These are phyloP conservation scores for Spodoptera frugiperda DNA, from an alignment of 1,140 invertebrate genomes.

Conservation along the genomic window DNA sequence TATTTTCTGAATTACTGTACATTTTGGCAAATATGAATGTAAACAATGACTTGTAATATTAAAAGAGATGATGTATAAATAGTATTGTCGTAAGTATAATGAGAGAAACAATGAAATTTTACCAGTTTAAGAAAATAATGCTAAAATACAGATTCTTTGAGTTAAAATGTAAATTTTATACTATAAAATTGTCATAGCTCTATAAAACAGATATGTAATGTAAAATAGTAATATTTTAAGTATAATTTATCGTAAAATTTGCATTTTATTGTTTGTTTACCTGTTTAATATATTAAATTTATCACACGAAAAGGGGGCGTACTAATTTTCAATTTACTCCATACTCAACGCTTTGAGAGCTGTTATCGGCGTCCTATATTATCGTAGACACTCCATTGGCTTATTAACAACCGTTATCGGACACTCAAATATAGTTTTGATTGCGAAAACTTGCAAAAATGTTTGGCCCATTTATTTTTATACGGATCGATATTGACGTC, in stretches of 20 bases:
- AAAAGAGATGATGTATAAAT: too few species aligned
- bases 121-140: too few species aligned
- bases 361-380: not conserved
- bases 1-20: too few species aligned
- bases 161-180: too few species aligned
- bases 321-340: not conserved
- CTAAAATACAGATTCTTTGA: too few species aligned
- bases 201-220: not conserved
- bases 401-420: constrained; percentile 6
- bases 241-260: not conserved
- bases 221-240: not conserved
- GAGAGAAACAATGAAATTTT: too few species aligned
- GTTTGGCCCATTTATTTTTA: constrained; percentile 55
- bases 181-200: too few species aligned
- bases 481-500: constrained; percentile 62
- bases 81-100: too few species aligned
- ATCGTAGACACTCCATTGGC: not conserved
- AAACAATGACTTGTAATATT: too few species aligned
- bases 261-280: constrained; percentile 28
- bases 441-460: constrained; percentile 48
- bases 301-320: constrained; percentile 31
- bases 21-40: too few species aligned
- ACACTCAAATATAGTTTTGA: constrained; percentile 8
- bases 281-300: not conserved
- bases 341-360: not conserved